Evolutionary conservation across 2,888 invertebrate genomes (phyloP).

Genomic region (Sarcophaga variegata): DNA sequence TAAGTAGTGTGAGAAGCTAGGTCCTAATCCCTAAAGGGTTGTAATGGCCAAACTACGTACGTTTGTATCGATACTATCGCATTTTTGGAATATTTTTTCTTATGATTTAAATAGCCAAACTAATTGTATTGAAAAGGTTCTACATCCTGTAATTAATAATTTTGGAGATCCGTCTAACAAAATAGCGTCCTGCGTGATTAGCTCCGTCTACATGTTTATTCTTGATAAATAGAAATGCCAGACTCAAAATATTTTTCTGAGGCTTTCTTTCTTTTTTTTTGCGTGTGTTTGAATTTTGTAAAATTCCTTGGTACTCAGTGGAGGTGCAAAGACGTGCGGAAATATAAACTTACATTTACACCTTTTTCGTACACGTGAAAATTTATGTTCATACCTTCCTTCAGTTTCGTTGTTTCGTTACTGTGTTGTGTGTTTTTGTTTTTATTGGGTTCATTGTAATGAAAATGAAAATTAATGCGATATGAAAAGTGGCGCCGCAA

Average conservation of each 20-base stretch:
- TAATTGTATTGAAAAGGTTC: no score
- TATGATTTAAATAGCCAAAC: no score
- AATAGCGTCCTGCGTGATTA: no score
- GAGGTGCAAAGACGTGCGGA: background rate
- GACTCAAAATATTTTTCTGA: background rate
- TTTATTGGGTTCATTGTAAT: conserved; percentile 49
- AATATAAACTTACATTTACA: conserved; percentile 4
- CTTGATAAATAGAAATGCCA: no score
- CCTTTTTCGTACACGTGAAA: conserved; percentile 3
- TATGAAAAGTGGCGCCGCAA: conserved; percentile 52
- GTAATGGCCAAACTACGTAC: no score
- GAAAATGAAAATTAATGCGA: conserved; percentile 64
- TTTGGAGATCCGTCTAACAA: no score
- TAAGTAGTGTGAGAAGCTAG: no score
- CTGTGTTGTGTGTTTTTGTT: background rate
- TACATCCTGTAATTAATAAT: no score
- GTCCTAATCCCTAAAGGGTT: no score
- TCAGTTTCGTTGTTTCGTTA: background rate
- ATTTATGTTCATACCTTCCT: background rate
- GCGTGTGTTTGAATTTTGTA: background rate
- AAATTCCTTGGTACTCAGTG: background rate
- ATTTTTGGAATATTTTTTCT: no score
- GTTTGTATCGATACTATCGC: no score
- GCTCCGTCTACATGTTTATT: no score
- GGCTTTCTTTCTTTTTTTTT: background rate